Conservation (phyloP, 2,113 vertebrate species). For the Pithys albifrons region DNA sequence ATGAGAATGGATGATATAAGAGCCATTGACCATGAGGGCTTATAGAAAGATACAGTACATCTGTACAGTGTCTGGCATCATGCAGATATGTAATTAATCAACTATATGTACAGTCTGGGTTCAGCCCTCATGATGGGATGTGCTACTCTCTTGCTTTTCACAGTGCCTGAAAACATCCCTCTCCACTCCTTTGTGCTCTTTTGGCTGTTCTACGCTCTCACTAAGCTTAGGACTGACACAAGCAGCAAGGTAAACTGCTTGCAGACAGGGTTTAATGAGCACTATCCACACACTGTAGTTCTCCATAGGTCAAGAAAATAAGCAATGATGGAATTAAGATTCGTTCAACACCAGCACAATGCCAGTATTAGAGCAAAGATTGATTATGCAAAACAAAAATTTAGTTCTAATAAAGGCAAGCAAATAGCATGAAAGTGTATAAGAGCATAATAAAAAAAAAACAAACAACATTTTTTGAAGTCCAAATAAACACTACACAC, state of each 20-base stretch:
- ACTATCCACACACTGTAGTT: neutral
- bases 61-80: neutral
- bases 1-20: neutral
- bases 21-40: neutral
- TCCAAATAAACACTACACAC: neutral
- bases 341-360: neutral
- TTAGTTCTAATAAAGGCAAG: neutral
- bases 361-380: neutral
- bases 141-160: neutral
- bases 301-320: neutral
- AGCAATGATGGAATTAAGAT: neutral
- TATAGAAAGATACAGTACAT: neutral
- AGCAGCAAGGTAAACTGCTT: neutral
- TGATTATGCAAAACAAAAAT: neutral
- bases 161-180: neutral
- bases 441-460: neutral
- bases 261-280: neutral
- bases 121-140: neutral
- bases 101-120: neutral
- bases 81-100: neutral
- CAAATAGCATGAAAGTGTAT: neutral
- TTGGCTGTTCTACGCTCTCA: rapidly evolving
- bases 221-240: neutral
- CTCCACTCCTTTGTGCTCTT: neutral
- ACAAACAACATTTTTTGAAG: neutral